Evolutionary conservation across 2,113 vertebrate species (phyloP).

Genomic region (Platysteira castanea): DNA sequence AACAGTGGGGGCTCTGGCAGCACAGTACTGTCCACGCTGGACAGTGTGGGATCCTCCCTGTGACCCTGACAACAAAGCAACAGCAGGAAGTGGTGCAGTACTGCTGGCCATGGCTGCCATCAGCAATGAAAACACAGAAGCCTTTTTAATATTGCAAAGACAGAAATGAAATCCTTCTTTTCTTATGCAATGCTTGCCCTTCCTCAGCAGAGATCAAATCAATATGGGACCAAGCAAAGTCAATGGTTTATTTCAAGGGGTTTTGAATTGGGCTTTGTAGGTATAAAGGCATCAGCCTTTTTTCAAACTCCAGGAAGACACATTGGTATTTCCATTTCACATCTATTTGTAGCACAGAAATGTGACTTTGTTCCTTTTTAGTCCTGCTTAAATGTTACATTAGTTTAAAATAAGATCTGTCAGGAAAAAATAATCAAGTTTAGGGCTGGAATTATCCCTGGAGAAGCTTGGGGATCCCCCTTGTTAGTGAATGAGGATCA

Average conservation of each 20-base stretch:
- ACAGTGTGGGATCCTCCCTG: not conserved
- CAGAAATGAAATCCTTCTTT: constrained; percentile 5
- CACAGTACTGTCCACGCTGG: not conserved
- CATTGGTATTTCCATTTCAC: not conserved
- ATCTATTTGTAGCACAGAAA: constrained; percentile 6
- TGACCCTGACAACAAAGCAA: not conserved
- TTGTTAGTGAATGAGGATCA: not conserved
- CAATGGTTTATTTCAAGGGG: constrained; percentile 29
- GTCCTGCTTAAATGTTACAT: not conserved
- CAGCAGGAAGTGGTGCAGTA: not conserved
- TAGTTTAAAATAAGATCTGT: not conserved
- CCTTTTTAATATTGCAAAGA: constrained; percentile 26
- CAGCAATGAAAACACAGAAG: constrained; percentile 2
- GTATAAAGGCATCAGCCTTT: not conserved
- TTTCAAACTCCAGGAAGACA: not conserved
- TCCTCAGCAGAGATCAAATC: constrained; percentile 27
- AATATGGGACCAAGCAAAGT: constrained; percentile 3
- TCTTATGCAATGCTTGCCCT: not conserved
- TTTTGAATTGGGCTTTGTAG: constrained; percentile 41
- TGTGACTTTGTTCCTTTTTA: not conserved
- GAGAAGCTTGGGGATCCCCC: not conserved
- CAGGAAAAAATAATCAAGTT: not conserved
- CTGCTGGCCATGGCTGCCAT: not conserved
- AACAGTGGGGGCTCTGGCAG: not conserved
- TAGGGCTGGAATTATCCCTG: not conserved